Percentiles rank a stretch among this genome's conserved stretches.
These are phyloP conservation scores for Masticophis lateralis DNA, from an alignment of 2,797 vertebrate species.

Conservation along the genomic window DNA sequence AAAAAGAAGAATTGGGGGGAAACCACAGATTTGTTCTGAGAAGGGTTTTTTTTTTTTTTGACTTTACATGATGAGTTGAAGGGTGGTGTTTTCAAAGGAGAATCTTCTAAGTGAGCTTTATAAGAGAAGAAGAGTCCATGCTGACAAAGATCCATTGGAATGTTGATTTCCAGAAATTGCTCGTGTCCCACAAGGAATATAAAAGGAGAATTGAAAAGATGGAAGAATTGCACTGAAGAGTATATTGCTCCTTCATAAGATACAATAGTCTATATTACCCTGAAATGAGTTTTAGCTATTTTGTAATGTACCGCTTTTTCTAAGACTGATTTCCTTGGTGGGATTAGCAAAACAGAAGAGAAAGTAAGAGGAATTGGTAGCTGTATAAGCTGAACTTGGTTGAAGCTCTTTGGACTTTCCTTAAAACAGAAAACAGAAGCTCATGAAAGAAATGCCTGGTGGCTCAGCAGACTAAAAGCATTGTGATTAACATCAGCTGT, in stretches of 20 bases:
- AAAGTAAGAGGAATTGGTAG: neutral
- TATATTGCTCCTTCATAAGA: neutral
- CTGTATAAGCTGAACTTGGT: neutral
- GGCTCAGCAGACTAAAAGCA: no score
- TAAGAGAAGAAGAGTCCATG: neutral
- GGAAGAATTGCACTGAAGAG: neutral
- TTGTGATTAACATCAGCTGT: no score
- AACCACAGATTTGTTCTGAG: neutral
- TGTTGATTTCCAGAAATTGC: conserved; percentile 11
- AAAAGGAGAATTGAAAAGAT: neutral
- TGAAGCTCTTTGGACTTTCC: neutral
- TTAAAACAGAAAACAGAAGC: neutral
- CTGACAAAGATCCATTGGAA: neutral
- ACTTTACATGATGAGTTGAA: neutral
- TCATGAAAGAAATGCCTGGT: no score
- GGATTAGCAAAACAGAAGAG: neutral
- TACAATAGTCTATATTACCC: neutral
- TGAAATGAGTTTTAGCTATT: neutral
- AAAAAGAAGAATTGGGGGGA: neutral
- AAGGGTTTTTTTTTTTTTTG: neutral
- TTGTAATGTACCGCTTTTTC: neutral
- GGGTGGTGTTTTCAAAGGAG: neutral
- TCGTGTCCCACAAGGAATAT: neutral
- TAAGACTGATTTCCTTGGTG: neutral
- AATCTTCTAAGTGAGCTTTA: neutral